Percentiles rank a stretch among this genome's conserved stretches.
These are phyloP conservation scores for Holocentrus rufus DNA, from an alignment of 2,797 vertebrate species.

Conservation along the genomic window DNA sequence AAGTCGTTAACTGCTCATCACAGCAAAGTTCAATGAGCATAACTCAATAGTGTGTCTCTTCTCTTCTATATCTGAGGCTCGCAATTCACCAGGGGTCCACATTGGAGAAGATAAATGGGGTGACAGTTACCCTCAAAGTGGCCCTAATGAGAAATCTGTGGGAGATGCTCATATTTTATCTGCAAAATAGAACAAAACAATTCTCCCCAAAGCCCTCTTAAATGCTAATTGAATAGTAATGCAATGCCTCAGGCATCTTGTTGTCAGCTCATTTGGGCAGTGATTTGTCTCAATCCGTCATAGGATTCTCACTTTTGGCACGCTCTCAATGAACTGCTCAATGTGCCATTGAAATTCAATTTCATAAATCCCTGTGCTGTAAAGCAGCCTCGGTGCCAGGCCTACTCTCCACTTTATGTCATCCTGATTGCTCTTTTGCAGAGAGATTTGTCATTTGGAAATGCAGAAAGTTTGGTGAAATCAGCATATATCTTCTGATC, in stretches of 20 bases:
- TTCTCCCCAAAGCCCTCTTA: slow-evolving; percentile 81
- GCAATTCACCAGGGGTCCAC: slow-evolving; percentile 72
- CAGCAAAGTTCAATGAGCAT: slow-evolving; percentile 59
- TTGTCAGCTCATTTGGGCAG: slow-evolving; percentile 84
- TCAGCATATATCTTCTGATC: slow-evolving; percentile 29
- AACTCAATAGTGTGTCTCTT: slow-evolving; percentile 61
- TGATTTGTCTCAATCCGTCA: slow-evolving; percentile 86
- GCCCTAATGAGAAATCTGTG: slow-evolving; percentile 81
- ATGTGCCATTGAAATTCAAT: slow-evolving; percentile 80
- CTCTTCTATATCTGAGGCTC: slow-evolving; percentile 63
- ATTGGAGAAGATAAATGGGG: slow-evolving; percentile 76
- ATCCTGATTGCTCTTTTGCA: slow-evolving; percentile 44
- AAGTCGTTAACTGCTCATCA: slow-evolving; percentile 61
- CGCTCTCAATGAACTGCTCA: slow-evolving; percentile 76
- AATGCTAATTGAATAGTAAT: slow-evolving; percentile 87
- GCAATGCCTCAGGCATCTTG: slow-evolving; percentile 80
- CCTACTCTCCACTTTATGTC: slow-evolving; percentile 51
- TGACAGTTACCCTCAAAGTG: slow-evolving; percentile 77
- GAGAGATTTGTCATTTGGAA: slow-evolving; percentile 49
- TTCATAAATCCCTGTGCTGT: slow-evolving; percentile 74
- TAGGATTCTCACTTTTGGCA: slow-evolving; percentile 78
- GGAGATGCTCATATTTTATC: slow-evolving; percentile 83
- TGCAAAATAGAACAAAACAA: slow-evolving; percentile 79
- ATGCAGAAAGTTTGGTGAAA: slow-evolving; percentile 51
- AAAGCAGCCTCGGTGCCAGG: slow-evolving; percentile 64